Evolutionary conservation across 1,140 invertebrate genomes (phyloP), one percentile per base, ranked within the genome.

Genomic region (Sycophaga agraensis): DNA sequence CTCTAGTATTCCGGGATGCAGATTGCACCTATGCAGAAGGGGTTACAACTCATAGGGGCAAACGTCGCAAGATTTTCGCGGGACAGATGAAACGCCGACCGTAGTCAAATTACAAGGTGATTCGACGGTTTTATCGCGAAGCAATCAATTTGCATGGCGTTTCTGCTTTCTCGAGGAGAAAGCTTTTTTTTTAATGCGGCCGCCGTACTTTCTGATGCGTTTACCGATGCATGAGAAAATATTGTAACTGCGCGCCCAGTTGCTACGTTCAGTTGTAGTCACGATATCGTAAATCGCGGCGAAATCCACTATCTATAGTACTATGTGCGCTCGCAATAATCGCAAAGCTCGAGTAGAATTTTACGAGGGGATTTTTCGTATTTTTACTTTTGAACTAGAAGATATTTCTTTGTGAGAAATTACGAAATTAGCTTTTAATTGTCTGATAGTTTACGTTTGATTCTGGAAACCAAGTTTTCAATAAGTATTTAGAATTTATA

Each of bases 151-250:
- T 42, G 51, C 45, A n/a, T 16, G 4, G 45, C 21, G 28, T 49
- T 58, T 58, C 49, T 48, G 48, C 57, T 59, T 59, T 59, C 57
- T 51, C 34, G 28, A 46, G 22, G 59, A 53, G 59, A 60, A 60
- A 60, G 59, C 42, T 51, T 54, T 60, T 60, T 60, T 60, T n/a
- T n/a, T n/a, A 45, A 9, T 59, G 45, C 26, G 48, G 24, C 24
- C 46, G 24, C 16, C 31, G 39, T 46, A 46, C 59, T 60, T 54
- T 60, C 49, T 24, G 49, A 26, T 53, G 17, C 35, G 28, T 48
- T 46, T 49, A 49, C 37, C 40, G 26, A 19, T 34, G 11, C 19
- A n/a, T 12, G 3, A 12, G 12, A 35, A 17, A 31, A 43, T 21
- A 1, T 24, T 45, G 19, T 14, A 1, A 1, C 9, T 45, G 14